Conservation (phyloP, 1,140 invertebrate species). For the Drosophila mojavensis region DNA sequence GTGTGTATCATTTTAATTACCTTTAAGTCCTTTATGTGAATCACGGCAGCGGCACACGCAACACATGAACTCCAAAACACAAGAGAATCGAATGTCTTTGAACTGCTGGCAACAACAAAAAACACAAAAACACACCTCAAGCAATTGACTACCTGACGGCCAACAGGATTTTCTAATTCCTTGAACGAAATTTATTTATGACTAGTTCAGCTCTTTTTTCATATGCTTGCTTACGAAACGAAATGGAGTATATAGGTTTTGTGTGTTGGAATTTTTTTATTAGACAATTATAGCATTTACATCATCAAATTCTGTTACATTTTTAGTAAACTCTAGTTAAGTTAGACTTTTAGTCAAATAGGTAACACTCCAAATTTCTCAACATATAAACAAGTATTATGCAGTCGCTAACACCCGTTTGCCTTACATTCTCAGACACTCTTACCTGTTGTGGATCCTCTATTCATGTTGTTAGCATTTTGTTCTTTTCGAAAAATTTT, state of each 20-base stretch:
- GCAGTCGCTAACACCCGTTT: neutral
- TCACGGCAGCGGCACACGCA: conserved; percentile 55
- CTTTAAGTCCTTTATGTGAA: conserved; percentile 59
- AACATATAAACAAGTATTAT: too few relatives aligned
- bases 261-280: too few relatives aligned
- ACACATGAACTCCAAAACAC: conserved; percentile 49
- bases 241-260: too few relatives aligned
- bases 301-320: too few relatives aligned
- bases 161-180: conserved; percentile 66
- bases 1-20: conserved; percentile 64
- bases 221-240: too few relatives aligned
- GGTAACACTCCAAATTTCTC: too few relatives aligned
- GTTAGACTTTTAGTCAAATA: too few relatives aligned
- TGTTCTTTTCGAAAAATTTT: conserved; percentile 20
- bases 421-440: neutral
- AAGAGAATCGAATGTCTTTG: conserved; percentile 45
- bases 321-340: too few relatives aligned
- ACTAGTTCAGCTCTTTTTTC: neutral
- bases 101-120: conserved; percentile 40
- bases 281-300: too few relatives aligned
- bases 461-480: conserved; percentile 12
- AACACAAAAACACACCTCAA: conserved; percentile 42
- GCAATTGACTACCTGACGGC: conserved; percentile 37
- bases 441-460: conserved; percentile 40
- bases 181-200: conserved; percentile 36